These are phyloP conservation scores for Carapus acus DNA, from an alignment of 2,797 vertebrate genomes.

Conservation along the genomic window DNA sequence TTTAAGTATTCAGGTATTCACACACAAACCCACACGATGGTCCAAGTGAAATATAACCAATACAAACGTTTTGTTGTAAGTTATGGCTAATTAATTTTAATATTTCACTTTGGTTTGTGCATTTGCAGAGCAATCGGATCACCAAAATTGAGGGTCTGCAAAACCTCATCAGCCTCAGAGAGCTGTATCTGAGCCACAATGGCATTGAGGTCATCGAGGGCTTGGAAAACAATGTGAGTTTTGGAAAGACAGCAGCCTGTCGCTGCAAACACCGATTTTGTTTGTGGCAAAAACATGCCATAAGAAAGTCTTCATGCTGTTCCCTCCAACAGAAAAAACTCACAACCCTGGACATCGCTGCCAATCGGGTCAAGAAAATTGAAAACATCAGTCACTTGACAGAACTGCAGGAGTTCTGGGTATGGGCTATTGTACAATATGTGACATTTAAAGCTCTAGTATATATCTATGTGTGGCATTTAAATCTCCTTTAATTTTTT, in stretches of 20 bases:
- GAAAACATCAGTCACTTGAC: slow-evolving; percentile 94
- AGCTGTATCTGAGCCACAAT: slow-evolving; percentile 97
- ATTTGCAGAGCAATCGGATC: slow-evolving; percentile 89
- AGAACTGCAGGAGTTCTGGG: slow-evolving; percentile 98
- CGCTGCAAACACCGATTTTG: slow-evolving; percentile 10
- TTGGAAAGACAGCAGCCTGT: slow-evolving; percentile 1
- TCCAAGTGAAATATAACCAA: background rate
- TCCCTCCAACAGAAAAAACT: slow-evolving; percentile 84
- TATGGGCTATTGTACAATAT: slow-evolving; percentile 56
- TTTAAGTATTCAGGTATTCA: slow-evolving; percentile 93
- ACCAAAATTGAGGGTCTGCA: slow-evolving; percentile 97
- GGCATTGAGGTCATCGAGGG: slow-evolving; percentile 97
- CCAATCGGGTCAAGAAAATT: slow-evolving; percentile 96
- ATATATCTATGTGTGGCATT: no score
- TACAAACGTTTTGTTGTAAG: background rate
- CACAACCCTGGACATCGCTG: slow-evolving; percentile 93
- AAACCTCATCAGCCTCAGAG: slow-evolving; percentile 83
- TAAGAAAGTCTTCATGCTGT: background rate
- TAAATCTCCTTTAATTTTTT: no score
- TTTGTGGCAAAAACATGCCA: slow-evolving; percentile 2
- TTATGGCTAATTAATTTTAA: background rate
- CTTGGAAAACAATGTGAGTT: slow-evolving; percentile 94
- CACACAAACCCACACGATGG: background rate
- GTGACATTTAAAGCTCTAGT: background rate
- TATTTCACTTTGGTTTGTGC: no score